These are phyloP conservation scores for Melanchra persicariae DNA, from an alignment of 2,888 invertebrate genomes.

Conservation along the genomic window DNA sequence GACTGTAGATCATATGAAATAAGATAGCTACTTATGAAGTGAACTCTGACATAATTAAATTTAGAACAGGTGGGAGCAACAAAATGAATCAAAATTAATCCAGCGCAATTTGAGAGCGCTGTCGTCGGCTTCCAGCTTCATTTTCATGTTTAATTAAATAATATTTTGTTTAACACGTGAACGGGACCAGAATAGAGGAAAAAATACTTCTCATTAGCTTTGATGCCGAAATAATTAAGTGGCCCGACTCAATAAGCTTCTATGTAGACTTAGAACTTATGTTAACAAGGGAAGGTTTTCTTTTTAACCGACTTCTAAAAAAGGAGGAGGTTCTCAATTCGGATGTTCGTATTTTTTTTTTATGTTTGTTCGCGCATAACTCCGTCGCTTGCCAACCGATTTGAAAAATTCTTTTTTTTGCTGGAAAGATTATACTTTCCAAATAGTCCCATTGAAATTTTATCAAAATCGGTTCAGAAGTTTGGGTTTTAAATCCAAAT, in stretches of 20 bases:
- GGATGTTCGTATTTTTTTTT: too few relatives aligned
- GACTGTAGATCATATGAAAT: slow-evolving; percentile 81
- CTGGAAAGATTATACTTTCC: too few relatives aligned
- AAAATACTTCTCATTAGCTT: slow-evolving; percentile 56
- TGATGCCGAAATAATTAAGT: slow-evolving; percentile 62
- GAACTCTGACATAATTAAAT: slow-evolving; percentile 86
- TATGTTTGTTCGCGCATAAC: too few relatives aligned
- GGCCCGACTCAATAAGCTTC: slow-evolving; percentile 45
- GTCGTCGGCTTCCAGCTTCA: slow-evolving; percentile 77
- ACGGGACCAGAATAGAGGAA: slow-evolving; percentile 60
- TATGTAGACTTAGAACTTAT: slow-evolving; percentile 14
- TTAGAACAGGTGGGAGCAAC: slow-evolving; percentile 86
- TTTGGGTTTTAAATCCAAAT: too few relatives aligned
- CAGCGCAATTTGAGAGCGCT: slow-evolving; percentile 82
- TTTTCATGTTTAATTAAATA: slow-evolving; percentile 83
- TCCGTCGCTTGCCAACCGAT: too few relatives aligned
- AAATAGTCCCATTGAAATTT: too few relatives aligned
- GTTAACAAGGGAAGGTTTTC: not conserved
- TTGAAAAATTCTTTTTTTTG: too few relatives aligned
- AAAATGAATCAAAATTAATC: slow-evolving; percentile 89
- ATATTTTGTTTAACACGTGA: slow-evolving; percentile 74
- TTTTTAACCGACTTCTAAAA: too few relatives aligned
- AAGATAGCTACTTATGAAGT: slow-evolving; percentile 85
- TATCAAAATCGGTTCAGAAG: too few relatives aligned
- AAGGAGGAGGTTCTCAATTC: too few relatives aligned